Base-by-base conservation (phyloP, 2,113 vertebrate genomes). In the Hippolais icterina region DNA sequence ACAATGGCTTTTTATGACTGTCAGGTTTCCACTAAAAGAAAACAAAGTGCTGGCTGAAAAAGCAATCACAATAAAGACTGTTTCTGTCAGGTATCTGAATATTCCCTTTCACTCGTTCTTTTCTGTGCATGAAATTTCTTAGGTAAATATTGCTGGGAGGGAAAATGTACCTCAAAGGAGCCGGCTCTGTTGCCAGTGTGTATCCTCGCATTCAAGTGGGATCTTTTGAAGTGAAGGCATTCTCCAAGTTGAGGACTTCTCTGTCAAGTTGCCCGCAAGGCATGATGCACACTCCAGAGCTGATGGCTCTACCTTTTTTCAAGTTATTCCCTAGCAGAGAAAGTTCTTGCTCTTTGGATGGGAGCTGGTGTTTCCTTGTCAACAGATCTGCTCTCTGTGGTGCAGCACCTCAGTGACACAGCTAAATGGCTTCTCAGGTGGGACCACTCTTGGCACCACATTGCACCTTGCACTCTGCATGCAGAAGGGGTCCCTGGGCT, bases 1-100 rank as follows among this genome's bases (percentile, higher is more conserved):
- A 96, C 85, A 87, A 88, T 77, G 61, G 84, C 66, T 94, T 96
- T 96, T 96, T 90, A 96, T 78, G 83, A 76, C 92, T 81, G 64
- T 86, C 90, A 92, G 77, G 66, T 53, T 85, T 81, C 56, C 87
- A 92, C 65, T 86, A 61, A 93, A 96, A 94, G 92, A 88, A 89
- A 96, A 95, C 74, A 94, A 96, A 96, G 83, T 4, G 2, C 66
- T 89, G 59, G 54, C 41, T 92, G 83, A 89, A 85, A 87, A 79
- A 70, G 56, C 75, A 92, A 35, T 71, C 18, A 37, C 78, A 59
- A 54, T 76, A 44, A 94, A 88, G 79, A 66, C 68, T 8, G 8
- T 68, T 96, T 87, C 80, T 96, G 94, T 87, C 85, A 66, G 29
- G 33, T 90, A 76, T 72, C 80, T 86, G 92, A 94, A 89, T 86